These are phyloP conservation scores for Lypha dubia DNA, from an alignment of 2,888 invertebrate genomes.

Conservation along the genomic window DNA sequence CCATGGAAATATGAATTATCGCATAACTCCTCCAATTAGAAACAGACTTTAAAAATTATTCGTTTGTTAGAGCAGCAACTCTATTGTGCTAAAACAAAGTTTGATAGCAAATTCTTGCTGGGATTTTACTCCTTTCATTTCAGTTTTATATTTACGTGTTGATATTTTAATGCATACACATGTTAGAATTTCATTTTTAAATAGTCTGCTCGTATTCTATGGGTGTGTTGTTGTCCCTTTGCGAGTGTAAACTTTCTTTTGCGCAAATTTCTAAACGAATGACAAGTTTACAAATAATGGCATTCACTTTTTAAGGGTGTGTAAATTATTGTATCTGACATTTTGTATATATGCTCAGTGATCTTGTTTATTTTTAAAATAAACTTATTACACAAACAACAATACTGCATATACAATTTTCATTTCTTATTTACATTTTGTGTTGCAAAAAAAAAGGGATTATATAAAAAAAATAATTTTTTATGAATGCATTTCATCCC, in stretches of 20 bases:
- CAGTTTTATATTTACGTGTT: constrained; percentile 5
- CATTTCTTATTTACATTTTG: neutral
- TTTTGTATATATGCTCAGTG: constrained; percentile 36
- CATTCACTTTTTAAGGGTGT: constrained; percentile 47
- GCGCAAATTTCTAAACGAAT: constrained; percentile 27
- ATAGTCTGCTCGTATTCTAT: constrained; percentile 13
- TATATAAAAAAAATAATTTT: neutral
- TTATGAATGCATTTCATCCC: constrained; percentile 9
- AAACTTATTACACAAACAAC: constrained; percentile 32
- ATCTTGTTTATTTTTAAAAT: constrained; percentile 44
- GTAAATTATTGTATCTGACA: constrained; percentile 21
- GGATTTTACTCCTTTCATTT: neutral
- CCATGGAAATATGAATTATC: too few species aligned
- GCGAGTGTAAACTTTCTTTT: constrained; percentile 13
- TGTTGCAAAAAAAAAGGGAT: neutral
- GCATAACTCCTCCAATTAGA: too few species aligned
- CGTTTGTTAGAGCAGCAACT: too few species aligned
- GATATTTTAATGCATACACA: neutral
- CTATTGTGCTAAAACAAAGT: neutral
- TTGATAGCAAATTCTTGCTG: constrained; percentile 1
- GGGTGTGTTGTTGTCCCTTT: constrained; percentile 39
- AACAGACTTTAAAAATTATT: too few species aligned
- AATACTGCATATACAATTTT: neutral
- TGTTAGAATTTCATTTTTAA: neutral
- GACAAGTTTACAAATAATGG: constrained; percentile 54